These are phyloP conservation scores for Orchestia grillus DNA, from an alignment of 1,140 invertebrate species.

Conservation along the genomic window DNA sequence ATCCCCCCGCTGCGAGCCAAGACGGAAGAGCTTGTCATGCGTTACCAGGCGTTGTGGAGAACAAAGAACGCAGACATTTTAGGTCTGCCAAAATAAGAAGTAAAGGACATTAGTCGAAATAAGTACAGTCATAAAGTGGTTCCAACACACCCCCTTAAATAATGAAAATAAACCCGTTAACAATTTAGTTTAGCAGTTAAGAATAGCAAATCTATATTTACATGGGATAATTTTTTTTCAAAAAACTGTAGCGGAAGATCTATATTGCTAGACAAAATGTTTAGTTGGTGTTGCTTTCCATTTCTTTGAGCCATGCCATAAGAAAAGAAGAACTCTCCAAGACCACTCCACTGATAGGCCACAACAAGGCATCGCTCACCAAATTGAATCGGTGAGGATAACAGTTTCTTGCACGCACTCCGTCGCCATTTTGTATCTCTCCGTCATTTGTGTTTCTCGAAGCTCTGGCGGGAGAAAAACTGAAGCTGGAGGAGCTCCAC, in stretches of 20 bases:
- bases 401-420: background rate
- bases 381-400: slow-evolving; percentile 6
- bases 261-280: background rate
- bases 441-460: background rate
- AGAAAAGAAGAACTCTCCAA: background rate
- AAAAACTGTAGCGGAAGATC: background rate
- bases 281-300: background rate
- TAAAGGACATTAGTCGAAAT: background rate
- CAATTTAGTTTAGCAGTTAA: background rate
- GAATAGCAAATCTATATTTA: background rate
- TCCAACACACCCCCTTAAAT: background rate
- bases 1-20: background rate
- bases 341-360: background rate
- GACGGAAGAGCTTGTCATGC: background rate
- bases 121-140: background rate
- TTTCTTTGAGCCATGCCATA: background rate
- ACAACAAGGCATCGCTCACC: background rate
- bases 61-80: background rate
- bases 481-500: background rate
- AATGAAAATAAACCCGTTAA: background rate
- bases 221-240: background rate
- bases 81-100: background rate
- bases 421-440: background rate
- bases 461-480: background rate
- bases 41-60: background rate